Conservation (phyloP, 2,113 vertebrate species). For the Apistogramma diplotaenia region DNA sequence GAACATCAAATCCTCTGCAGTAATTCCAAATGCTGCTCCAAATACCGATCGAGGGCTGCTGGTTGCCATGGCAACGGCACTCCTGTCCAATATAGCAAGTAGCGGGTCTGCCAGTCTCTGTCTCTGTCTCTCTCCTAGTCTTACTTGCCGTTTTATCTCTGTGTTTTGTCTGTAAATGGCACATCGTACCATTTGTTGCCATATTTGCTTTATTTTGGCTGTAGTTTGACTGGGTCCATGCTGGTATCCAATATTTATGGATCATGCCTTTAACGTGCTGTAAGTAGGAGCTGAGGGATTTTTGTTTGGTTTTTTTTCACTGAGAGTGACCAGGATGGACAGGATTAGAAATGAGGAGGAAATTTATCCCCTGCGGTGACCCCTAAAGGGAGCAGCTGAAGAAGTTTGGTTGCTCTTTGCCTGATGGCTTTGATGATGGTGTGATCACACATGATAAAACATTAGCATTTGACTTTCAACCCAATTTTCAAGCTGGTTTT, state of each 20-base stretch:
- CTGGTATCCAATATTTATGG: slow-evolving; percentile 17
- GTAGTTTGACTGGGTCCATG: not conserved
- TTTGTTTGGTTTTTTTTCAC: not conserved
- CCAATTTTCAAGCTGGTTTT: slow-evolving; percentile 19
- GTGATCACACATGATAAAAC: slow-evolving; percentile 27
- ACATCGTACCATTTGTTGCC: slow-evolving; percentile 16
- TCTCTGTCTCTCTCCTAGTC: not conserved
- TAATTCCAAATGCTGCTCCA: slow-evolving; percentile 79
- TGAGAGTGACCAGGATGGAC: not conserved
- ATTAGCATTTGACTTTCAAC: slow-evolving; percentile 40
- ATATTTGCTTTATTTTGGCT: not conserved
- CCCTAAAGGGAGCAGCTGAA: not conserved
- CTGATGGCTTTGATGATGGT: slow-evolving; percentile 10
- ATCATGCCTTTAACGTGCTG: slow-evolving; percentile 7
- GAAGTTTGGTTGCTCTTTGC: not conserved
- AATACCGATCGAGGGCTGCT: slow-evolving; percentile 76
- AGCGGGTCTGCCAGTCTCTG: slow-evolving; percentile 58
- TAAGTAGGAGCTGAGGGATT: slow-evolving; percentile 2
- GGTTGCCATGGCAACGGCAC: slow-evolving; percentile 80
- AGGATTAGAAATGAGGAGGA: not conserved
- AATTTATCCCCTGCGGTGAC: too few relatives aligned
- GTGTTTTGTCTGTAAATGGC: slow-evolving; percentile 36
- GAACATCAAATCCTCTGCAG: slow-evolving; percentile 80
- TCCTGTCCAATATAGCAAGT: slow-evolving; percentile 76
- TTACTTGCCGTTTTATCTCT: slow-evolving; percentile 26